These are phyloP conservation scores for Patagioenas fasciata DNA, from an alignment of 2,113 vertebrate genomes.

Conservation along the genomic window DNA sequence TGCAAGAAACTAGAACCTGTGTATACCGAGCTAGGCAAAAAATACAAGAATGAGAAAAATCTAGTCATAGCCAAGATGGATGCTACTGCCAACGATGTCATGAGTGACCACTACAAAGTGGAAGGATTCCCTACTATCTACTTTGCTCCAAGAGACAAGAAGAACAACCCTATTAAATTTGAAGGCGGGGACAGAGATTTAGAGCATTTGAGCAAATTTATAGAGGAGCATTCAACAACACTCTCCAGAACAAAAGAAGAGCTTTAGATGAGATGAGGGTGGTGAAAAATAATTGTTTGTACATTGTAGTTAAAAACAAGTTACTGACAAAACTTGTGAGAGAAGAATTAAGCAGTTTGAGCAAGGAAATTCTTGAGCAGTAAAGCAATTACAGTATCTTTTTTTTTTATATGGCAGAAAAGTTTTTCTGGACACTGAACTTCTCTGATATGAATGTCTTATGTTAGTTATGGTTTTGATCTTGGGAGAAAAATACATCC, in stretches of 20 bases:
- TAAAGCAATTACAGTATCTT: conserved; percentile 17
- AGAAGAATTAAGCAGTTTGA: conserved; percentile 6
- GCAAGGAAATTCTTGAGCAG: background rate
- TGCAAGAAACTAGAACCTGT: conserved; percentile 94
- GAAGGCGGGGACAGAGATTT: conserved; percentile 87
- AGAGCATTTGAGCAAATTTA: conserved; percentile 88
- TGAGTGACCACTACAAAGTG: conserved; percentile 84
- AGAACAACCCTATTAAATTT: conserved; percentile 90
- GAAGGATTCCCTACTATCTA: conserved; percentile 97
- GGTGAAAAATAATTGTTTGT: background rate
- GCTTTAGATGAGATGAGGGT: conserved; percentile 76
- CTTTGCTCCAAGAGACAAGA: conserved; percentile 86
- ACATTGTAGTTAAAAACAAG: conserved; percentile 1
- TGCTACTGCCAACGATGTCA: conserved; percentile 88
- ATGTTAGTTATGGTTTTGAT: conserved; percentile 51
- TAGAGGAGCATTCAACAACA: conserved; percentile 88
- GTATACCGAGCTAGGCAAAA: conserved; percentile 88
- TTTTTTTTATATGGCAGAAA: conserved; percentile 49
- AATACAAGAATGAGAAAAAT: conserved; percentile 89
- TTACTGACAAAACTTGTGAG: conserved; percentile 19
- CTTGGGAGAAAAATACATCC: conserved; percentile 70
- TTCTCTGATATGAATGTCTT: conserved; percentile 62
- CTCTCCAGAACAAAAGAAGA: conserved; percentile 84
- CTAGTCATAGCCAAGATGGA: conserved; percentile 98
- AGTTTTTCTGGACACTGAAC: conserved; percentile 65